phyloP scores from a whole-genome alignment of 2,113 vertebrate genomes.

The Petaurus breviceps region DNA sequence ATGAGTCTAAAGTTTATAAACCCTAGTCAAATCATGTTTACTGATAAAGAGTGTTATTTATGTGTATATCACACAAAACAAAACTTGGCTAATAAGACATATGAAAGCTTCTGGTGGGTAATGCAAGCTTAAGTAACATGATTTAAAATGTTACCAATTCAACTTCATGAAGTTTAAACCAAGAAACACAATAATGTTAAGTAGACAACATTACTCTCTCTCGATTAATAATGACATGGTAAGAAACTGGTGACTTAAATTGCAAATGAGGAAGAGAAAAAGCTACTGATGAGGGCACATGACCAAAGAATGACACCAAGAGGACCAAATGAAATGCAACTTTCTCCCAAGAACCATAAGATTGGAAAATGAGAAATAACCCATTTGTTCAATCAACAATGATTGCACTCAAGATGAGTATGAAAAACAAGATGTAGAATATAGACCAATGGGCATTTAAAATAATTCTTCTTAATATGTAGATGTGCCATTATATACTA shows the following conservation, averaged over 20 bases:
- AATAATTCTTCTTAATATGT: background rate
- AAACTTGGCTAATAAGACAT: background rate
- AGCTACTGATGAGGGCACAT: background rate
- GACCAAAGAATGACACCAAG: no score
- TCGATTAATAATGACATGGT: background rate
- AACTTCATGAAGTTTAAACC: background rate
- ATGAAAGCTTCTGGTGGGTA: background rate
- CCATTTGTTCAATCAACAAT: no score
- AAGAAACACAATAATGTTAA: background rate
- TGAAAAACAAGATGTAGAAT: background rate
- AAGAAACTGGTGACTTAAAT: background rate
- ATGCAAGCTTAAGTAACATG: background rate
- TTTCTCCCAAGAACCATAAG: background rate
- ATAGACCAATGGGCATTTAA: background rate
- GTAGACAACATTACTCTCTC: background rate
- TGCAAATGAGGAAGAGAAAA: background rate
- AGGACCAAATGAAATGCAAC: background rate
- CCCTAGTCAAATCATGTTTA: slow-evolving; percentile 31
- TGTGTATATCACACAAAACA: background rate
- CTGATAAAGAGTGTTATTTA: slow-evolving; percentile 10
- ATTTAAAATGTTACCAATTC: background rate
- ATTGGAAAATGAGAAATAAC: background rate
- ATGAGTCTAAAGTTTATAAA: slow-evolving; percentile 8
- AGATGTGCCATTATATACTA: background rate
- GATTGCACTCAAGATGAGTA: background rate